Base-by-base conservation (phyloP, 2,888 invertebrate genomes). In the Trypoxylon attenuatum region DNA sequence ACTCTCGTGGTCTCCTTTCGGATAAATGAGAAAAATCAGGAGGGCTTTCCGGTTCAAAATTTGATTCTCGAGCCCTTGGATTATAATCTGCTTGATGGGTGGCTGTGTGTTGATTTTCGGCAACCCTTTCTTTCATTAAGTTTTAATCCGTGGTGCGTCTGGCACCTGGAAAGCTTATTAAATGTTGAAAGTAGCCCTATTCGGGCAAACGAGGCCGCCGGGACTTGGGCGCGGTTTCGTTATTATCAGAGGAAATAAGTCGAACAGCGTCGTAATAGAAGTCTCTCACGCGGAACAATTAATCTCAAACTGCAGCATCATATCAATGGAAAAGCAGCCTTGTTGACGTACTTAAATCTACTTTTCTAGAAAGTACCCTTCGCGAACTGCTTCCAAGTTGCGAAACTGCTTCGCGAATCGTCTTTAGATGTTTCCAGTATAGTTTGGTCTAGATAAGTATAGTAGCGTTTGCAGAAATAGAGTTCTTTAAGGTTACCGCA, bases 121-220 rank as follows among this genome's bases (percentile, higher is more conserved):
- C 5, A 27, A 27, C 23, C 13, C 22, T 16, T 43, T 33, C 43
- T 43, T 43, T 6, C 43, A 2, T 38, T 25, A 50, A 43, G 33
- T 6, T 42, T 50, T 57, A 33, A 50, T 45, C 23, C 25, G 2
- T 10, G 6, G n/a, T 8, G 15, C 3, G 3, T n/a, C 27, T 27
- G 18, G 25, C 33, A n/a, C 1, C 27, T 18, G 13, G 1, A 52
- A 13, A 25, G 6, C 27, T 38, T 45, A 39, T 61, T 61, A 22
- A 49, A 22, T 19, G 2, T 5, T n/a, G 19, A 15, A n/a, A 0
- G 6, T 13, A 6, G 23, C 16, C 1, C 16, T 18, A 13, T 5
- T 25, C 5, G 27, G 5, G 21, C n/a, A 27, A 41, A 41, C n/a
- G 16, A n/a, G n/a, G n/a, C n/a, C 10, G 8, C 22, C 53, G 22